These are phyloP conservation scores for Eurytoma adleriae DNA, from an alignment of 2,888 invertebrate genomes.

Conservation along the genomic window DNA sequence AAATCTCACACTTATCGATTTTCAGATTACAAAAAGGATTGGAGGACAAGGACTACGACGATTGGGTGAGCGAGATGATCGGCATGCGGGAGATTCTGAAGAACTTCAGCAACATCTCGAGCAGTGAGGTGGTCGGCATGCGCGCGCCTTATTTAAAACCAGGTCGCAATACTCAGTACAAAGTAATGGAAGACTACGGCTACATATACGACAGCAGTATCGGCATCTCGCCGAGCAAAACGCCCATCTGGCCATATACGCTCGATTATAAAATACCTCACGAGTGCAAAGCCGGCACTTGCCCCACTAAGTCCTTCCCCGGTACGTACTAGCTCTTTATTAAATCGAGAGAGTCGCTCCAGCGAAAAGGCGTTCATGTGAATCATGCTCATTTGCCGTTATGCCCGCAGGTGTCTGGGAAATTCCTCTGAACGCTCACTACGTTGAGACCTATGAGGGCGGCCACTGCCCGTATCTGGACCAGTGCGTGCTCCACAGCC, in stretches of 20 bases:
- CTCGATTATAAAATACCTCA: slow-evolving; percentile 95
- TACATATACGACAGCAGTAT: slow-evolving; percentile 96
- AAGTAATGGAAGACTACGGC: slow-evolving; percentile 94
- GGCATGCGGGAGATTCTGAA: slow-evolving; percentile 93
- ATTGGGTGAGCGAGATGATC: slow-evolving; percentile 96
- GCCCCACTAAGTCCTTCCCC: slow-evolving; percentile 92
- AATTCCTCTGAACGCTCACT: slow-evolving; percentile 92
- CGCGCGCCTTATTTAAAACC: slow-evolving; percentile 94
- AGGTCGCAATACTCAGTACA: slow-evolving; percentile 94
- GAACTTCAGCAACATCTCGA: slow-evolving; percentile 89
- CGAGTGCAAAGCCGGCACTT: slow-evolving; percentile 95
- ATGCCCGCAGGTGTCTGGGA: slow-evolving; percentile 88
- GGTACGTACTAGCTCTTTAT: slow-evolving; percentile 76
- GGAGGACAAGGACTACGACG: slow-evolving; percentile 93
- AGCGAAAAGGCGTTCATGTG: background rate
- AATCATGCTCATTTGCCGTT: background rate
- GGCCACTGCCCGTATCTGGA: slow-evolving; percentile 95
- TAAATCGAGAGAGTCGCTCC: background rate
- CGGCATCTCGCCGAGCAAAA: slow-evolving; percentile 87
- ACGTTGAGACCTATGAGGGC: slow-evolving; percentile 91
- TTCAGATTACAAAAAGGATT: slow-evolving; percentile 86
- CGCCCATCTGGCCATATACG: slow-evolving; percentile 96
- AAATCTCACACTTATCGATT: background rate
- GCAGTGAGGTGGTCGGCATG: slow-evolving; percentile 90
- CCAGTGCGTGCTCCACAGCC: slow-evolving; percentile 93